phyloP scores from a whole-genome alignment of 2,113 vertebrate genomes.

The Coregonus clupeaformis region DNA sequence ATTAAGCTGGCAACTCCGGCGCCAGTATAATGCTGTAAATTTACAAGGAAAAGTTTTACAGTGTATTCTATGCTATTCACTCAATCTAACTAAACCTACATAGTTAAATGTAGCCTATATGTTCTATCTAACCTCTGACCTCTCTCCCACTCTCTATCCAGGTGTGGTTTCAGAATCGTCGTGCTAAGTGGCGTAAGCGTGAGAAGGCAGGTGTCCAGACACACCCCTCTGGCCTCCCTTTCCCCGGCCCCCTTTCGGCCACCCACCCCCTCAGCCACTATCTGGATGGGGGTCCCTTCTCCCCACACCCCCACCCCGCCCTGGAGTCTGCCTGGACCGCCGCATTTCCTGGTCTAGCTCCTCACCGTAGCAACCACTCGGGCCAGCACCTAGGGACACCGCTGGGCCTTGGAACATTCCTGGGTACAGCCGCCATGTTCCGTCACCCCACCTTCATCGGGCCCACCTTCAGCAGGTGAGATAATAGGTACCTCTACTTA shows the following conservation, averaged over 20 bases:
- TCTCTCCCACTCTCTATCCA: slow-evolving; percentile 51
- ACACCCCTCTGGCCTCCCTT: slow-evolving; percentile 89
- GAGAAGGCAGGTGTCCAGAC: slow-evolving; percentile 96
- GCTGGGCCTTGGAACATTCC: slow-evolving; percentile 90
- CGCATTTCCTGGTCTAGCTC: slow-evolving; percentile 88
- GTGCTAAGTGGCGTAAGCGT: slow-evolving; percentile 97
- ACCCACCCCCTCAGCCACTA: slow-evolving; percentile 94
- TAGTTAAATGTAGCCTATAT: background rate
- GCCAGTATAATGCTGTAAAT: no score
- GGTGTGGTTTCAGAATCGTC: slow-evolving; percentile 99
- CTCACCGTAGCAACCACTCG: slow-evolving; percentile 80
- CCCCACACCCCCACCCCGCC: slow-evolving; percentile 89
- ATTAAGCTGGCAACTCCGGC: no score
- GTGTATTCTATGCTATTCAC: no score
- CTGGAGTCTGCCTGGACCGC: slow-evolving; percentile 93
- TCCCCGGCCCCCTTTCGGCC: slow-evolving; percentile 86
- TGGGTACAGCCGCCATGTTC: slow-evolving; percentile 93
- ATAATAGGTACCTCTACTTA: slow-evolving; percentile 3
- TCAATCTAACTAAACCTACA: no score
- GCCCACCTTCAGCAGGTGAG: slow-evolving; percentile 93
- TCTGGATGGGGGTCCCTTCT: slow-evolving; percentile 91
- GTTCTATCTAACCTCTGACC: background rate
- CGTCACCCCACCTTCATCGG: slow-evolving; percentile 95
- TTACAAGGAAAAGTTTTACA: no score
- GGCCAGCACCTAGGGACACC: slow-evolving; percentile 81